phyloP scores from a whole-genome alignment of 2,888 invertebrate genomes.

The Furcula furcula region DNA sequence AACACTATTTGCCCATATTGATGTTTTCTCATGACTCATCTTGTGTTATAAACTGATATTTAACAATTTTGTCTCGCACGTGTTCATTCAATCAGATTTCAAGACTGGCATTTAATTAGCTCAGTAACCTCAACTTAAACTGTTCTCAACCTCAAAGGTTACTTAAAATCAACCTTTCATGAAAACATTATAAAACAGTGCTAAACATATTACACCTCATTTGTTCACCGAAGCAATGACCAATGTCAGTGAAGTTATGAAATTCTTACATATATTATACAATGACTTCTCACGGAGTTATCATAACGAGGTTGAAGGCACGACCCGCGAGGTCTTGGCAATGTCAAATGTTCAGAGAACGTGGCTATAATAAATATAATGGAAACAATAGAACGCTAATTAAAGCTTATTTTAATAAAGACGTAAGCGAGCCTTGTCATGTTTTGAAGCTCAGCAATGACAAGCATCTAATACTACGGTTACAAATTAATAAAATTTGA shows the following conservation, averaged over 20 bases:
- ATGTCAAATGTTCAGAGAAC: conserved; percentile 15
- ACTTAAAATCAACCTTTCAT: conserved; percentile 2
- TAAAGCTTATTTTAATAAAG: not conserved
- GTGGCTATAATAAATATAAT: conserved; percentile 2
- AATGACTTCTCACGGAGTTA: conserved; percentile 21
- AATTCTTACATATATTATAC: conserved; percentile 29
- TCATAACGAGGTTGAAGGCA: conserved; percentile 6
- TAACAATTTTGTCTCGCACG: too few species aligned
- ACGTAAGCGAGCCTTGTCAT: not conserved
- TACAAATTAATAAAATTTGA: not conserved
- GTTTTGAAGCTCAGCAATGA: conserved; percentile 1
- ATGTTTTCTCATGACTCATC: too few species aligned
- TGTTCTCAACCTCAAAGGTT: conserved; percentile 15
- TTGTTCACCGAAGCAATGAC: conserved; percentile 5
- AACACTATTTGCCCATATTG: too few species aligned
- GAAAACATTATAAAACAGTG: conserved; percentile 9
- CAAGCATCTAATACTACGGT: not conserved
- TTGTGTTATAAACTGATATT: too few species aligned
- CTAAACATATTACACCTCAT: conserved; percentile 19
- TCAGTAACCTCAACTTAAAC: conserved; percentile 9
- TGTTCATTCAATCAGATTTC: too few species aligned
- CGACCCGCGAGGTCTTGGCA: conserved; percentile 9
- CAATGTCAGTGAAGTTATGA: conserved; percentile 18
- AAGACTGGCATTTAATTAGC: too few species aligned
- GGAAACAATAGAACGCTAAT: conserved; percentile 1